phyloP scores from a whole-genome alignment of 2,888 invertebrate species.

The Epinotia nisella region DNA sequence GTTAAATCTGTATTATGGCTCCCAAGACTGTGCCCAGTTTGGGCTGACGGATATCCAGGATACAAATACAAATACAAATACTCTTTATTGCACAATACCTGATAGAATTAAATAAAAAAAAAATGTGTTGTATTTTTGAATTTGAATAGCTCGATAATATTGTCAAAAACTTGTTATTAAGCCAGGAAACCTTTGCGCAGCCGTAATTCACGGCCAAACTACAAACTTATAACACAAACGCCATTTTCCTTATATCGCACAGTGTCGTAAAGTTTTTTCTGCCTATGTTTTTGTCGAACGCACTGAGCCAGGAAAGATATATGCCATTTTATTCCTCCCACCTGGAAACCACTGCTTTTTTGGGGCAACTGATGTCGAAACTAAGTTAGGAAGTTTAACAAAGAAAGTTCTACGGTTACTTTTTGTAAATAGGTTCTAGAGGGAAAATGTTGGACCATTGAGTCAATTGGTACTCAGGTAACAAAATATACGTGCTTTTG shows the following conservation, averaged over 20 bases:
- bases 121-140: neutral
- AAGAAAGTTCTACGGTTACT: constrained; percentile 52
- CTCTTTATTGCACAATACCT: no score
- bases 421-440: constrained; percentile 53
- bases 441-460: neutral
- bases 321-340: constrained; percentile 52
- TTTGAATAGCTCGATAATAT: constrained; percentile 7
- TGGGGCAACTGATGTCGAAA: constrained; percentile 47
- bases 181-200: constrained; percentile 11
- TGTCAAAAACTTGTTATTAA: constrained; percentile 28
- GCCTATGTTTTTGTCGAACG: constrained; percentile 62
- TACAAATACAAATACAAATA: no score
- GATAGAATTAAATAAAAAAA: no score
- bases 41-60: no score
- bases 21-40: no score
- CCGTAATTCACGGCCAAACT: constrained; percentile 48
- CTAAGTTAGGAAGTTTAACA: constrained; percentile 60
- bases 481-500: neutral
- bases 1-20: neutral
- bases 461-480: neutral
- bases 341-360: constrained; percentile 60
- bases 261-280: constrained; percentile 64
- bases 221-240: constrained; percentile 48
- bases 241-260: constrained; percentile 61
- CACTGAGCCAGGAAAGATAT: constrained; percentile 64